These are phyloP conservation scores for Neocloeon triangulifer DNA, from an alignment of 1,140 invertebrate genomes.

Conservation along the genomic window DNA sequence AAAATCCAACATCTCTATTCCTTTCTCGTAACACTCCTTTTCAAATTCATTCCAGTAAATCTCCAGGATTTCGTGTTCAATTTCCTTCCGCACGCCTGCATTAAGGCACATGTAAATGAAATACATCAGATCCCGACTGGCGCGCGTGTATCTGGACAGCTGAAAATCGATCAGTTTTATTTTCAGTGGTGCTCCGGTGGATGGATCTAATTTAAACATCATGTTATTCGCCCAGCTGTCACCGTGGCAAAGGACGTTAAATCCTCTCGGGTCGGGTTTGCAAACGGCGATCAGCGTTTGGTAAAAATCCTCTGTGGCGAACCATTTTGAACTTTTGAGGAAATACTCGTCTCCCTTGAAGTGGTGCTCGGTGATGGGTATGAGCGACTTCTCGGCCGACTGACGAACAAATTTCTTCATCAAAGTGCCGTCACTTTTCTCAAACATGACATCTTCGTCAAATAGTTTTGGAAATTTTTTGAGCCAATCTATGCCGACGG, in stretches of 20 bases:
- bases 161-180: background rate
- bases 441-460: too few species aligned
- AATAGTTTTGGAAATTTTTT: too few species aligned
- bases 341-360: too few species aligned
- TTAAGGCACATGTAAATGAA: background rate
- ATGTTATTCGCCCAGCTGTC: slow-evolving; percentile 8
- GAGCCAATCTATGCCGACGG: too few species aligned
- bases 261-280: slow-evolving; percentile 5
- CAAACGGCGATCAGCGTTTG: too few species aligned
- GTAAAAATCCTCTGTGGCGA: too few species aligned
- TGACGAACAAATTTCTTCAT: too few species aligned
- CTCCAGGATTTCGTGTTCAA: background rate
- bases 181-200: background rate
- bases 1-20: too few species aligned
- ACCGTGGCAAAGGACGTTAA: slow-evolving; percentile 7
- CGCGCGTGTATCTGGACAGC: background rate
- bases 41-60: background rate
- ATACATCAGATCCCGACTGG: background rate
- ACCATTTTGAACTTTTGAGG: too few species aligned
- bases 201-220: background rate
- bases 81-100: background rate
- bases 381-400: too few species aligned
- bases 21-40: background rate
- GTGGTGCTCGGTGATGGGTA: too few species aligned
- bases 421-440: too few species aligned